Percentiles rank a stretch among this genome's conserved stretches.
These are phyloP conservation scores for Parthenolecanium corni DNA, from an alignment of 2,888 invertebrate species.

Conservation along the genomic window DNA sequence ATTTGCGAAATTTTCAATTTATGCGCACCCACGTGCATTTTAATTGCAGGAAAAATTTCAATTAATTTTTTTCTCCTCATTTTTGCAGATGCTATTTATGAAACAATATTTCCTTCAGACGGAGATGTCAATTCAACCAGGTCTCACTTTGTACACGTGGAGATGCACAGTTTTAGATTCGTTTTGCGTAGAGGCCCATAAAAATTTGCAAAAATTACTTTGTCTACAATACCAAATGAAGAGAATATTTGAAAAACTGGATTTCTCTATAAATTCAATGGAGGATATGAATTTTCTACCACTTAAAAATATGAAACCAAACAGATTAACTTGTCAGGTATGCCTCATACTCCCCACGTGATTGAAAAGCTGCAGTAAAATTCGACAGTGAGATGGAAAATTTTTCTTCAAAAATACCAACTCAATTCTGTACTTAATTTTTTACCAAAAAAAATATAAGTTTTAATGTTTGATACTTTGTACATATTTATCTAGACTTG, in stretches of 20 bases:
- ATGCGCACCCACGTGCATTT: too few species aligned
- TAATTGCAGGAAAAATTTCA: too few species aligned
- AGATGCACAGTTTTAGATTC: slow-evolving; percentile 68
- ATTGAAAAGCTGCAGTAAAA: too few species aligned
- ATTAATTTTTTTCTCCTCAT: too few species aligned
- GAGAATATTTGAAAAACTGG: slow-evolving; percentile 14
- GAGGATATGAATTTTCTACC: slow-evolving; percentile 17
- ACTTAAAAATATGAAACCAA: not conserved
- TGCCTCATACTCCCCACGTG: too few species aligned
- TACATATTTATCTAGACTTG: too few species aligned
- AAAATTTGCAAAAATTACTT: slow-evolving; percentile 47
- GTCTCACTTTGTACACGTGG: slow-evolving; percentile 74
- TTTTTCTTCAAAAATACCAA: too few species aligned
- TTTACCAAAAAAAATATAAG: too few species aligned
- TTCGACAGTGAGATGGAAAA: too few species aligned
- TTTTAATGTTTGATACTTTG: too few species aligned
- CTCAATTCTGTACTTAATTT: too few species aligned
- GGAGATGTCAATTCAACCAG: slow-evolving; percentile 66
- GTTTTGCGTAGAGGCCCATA: slow-evolving; percentile 50
- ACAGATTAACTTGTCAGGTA: slow-evolving; percentile 4
- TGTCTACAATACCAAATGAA: slow-evolving; percentile 48
- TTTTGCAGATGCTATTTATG: slow-evolving; percentile 49
- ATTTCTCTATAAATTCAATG: not conserved
- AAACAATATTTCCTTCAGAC: slow-evolving; percentile 56
- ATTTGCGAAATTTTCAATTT: not conserved